A percentile compares a stretch with the other conserved stretches of the same genome.
Evolutionary conservation across 2,888 invertebrate species (phyloP).

Genomic region (Thelaira solivaga): DNA sequence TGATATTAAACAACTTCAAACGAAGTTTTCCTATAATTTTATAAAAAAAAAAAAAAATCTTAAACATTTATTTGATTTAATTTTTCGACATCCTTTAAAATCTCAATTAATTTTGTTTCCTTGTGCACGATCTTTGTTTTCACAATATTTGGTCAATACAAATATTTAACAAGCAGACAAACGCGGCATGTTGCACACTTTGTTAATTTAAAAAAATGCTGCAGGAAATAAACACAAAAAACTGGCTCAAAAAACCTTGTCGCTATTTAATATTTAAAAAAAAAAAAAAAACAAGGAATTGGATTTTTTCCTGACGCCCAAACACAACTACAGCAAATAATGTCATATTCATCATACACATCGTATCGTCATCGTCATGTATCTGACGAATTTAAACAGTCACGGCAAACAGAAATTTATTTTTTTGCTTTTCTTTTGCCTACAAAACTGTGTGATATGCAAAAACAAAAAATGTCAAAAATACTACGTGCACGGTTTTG

Average conservation of each 20-base stretch:
- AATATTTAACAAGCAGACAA: slow-evolving; percentile 28
- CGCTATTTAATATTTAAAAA: not conserved
- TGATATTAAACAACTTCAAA: no score
- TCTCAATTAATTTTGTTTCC: slow-evolving; percentile 24
- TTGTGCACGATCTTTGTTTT: slow-evolving; percentile 18
- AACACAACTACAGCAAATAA: no score
- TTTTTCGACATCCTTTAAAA: not conserved
- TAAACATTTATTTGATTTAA: slow-evolving; percentile 7
- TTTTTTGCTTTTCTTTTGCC: no score
- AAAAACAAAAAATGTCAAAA: slow-evolving; percentile 12
- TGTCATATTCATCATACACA: slow-evolving; percentile 22
- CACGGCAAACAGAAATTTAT: slow-evolving; percentile 17
- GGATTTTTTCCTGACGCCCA: no score
- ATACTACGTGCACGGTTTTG: no score
- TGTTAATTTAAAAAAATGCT: slow-evolving; percentile 25
- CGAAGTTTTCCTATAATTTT: not conserved
- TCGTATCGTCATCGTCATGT: not conserved
- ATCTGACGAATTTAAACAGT: slow-evolving; percentile 25
- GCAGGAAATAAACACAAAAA: no score
- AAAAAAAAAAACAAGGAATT: not conserved
- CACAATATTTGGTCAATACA: slow-evolving; percentile 29
- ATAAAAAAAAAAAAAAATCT: not conserved
- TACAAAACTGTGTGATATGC: slow-evolving; percentile 14
- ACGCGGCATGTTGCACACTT: slow-evolving; percentile 18
- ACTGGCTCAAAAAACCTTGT: not conserved